Evolutionary conservation across 1,140 invertebrate genomes (phyloP), one percentile per base, ranked within the genome.

Genomic region (Trinorchestia longiramus): DNA sequence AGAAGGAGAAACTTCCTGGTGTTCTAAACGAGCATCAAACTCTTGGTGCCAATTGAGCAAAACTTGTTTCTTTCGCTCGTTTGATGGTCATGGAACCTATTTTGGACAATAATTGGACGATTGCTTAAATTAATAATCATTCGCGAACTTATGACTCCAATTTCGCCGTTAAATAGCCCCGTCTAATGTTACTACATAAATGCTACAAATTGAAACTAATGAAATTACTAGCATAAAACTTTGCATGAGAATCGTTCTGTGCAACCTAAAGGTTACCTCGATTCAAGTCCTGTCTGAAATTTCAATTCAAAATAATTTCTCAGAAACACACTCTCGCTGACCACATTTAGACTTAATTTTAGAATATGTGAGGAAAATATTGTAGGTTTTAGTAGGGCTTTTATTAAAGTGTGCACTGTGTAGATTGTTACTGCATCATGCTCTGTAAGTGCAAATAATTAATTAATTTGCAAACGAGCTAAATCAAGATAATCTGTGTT

Each of bases 11-110:
- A 90, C 43, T 90, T 90, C 28, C 41, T 17, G 42, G 11, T 11
- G n/a, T 41, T 42, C n/a, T 43, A 90, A 90, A 90, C 43, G 88
- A 90, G 88, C 88, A 90, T 90, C 88, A 90, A 90, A 90, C 88
- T 90, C 11, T 43, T 42, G 41, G 43, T 90, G 88, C 41, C 88
- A 90, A 90, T 90, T 90, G 88, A 41, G 41, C n/a, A 90, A 90
- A 90, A 90, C 88, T 90, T 90, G 23, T 15, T 90, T 42, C 88
- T 90, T 43, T 90, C 43, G 88, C 88, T 90, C 43, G 88, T 90
- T 90, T 42, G 88, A 42, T 42, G 88, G 28, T 36, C 62, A 36
- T 77, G 62, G 62, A 77, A 36, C 62, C 62, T 77, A 77, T 77
- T 77, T 11, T 77, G 1, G 62, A 36, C 15, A 77, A 36, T 77